Evolutionary conservation across 1,140 invertebrate genomes (phyloP), one percentile per base, ranked within the genome.

Genomic region (Nilaparvata lugens): DNA sequence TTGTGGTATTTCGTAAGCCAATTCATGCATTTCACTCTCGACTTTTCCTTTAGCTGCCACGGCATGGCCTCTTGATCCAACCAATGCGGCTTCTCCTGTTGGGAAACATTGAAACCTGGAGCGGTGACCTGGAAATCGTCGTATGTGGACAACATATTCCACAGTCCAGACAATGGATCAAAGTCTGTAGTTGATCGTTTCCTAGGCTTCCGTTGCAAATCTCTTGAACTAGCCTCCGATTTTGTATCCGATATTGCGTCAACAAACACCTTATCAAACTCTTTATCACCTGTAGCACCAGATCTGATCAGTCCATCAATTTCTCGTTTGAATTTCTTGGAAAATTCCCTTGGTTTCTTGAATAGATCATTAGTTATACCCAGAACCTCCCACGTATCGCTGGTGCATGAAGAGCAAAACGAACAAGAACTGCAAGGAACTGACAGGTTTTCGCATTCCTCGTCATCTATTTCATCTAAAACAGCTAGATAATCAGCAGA

Each of bases 91-190:
- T 53, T 58, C 0, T 58, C 63, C 31, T 58, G 60, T 21, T 31
- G n/a, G 31, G 52, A 54, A 40, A 52, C 25, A 48, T 55, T 60
- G 35, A 42, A 51, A 13, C 63, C 63, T 2, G 60, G 58, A 0
- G 24, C 60, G n/a, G 63, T 57, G 6, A 53, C 25, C 14, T 57
- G 28, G 38, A 64, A 62, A 13, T 64, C 60, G 35, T 64, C 63
- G 28, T 64, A 64, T 6, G 60, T 55, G 0, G 54, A 48, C 55
- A 64, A 40, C 63, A 64, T 62, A 35, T 56, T 56, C 63, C 63
- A 64, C 21, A 64, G 55, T 11, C 63, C 63, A 1, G 63, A 64
- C 52, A 42, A 45, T 2, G 23, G 16, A 31, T 64, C 63, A 6
- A 5, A 52, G 5, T 43, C 53, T 25, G 13, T 48, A 4, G 18